A percentile compares a stretch with the other conserved stretches of the same genome.
phyloP scores from a whole-genome alignment of 2,113 vertebrate genomes.

The Microtus ochrogaster region DNA sequence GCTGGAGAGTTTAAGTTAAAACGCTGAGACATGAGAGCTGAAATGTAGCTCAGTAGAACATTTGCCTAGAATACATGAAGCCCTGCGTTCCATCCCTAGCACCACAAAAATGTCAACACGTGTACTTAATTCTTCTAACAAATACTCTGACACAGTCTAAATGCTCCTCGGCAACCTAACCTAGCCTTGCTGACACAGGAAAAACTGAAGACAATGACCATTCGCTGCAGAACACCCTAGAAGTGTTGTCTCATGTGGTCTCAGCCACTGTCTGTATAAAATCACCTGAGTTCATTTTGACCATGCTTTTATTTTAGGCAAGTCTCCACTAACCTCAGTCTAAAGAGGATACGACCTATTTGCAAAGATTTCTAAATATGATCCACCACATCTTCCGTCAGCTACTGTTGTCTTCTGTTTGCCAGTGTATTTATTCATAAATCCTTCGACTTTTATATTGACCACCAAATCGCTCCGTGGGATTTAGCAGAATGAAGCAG shows the following conservation, averaged over 20 bases:
- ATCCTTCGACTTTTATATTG: neutral
- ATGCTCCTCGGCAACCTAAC: neutral
- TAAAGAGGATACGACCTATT: neutral
- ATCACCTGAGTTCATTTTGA: slow-evolving; percentile 43
- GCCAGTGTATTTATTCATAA: neutral
- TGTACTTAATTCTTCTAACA: slow-evolving; percentile 46
- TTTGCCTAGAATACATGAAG: neutral
- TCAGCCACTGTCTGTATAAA: neutral
- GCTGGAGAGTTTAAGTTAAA: slow-evolving; percentile 60
- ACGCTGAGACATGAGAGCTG: slow-evolving; percentile 41
- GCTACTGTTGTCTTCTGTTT: slow-evolving; percentile 10
- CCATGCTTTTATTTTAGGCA: neutral
- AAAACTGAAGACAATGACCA: slow-evolving; percentile 3
- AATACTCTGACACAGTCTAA: slow-evolving; percentile 38
- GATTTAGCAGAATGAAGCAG: neutral
- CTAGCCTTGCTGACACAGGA: neutral
- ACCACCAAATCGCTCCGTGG: neutral
- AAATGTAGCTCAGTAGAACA: neutral
- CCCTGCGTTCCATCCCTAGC: neutral
- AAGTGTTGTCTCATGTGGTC: neutral
- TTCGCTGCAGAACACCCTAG: slow-evolving; percentile 7
- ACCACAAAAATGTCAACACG: slow-evolving; percentile 48
- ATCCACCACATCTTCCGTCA: neutral
- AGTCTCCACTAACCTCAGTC: slow-evolving; percentile 7
- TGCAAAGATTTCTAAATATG: slow-evolving; percentile 53